These are phyloP conservation scores for Brachionus sp. DNA, from an alignment of 1,140 invertebrate species.

Conservation along the genomic window DNA sequence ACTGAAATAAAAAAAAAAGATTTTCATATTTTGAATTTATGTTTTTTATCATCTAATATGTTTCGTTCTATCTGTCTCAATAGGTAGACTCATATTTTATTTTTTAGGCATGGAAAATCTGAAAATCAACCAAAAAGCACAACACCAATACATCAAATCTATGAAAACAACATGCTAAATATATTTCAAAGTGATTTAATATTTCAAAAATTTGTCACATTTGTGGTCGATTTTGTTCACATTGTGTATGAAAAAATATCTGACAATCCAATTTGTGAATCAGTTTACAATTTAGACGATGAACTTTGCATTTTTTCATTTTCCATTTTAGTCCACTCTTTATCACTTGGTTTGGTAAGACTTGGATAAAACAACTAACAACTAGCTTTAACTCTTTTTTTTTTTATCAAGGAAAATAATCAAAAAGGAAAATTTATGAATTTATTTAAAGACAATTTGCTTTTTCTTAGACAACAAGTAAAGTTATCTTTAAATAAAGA, in stretches of 20 bases:
- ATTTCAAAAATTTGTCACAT: constrained; percentile 29
- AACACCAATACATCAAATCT: background rate
- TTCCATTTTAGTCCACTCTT: constrained; percentile 6
- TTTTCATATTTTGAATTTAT: too few species aligned
- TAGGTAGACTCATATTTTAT: too few species aligned
- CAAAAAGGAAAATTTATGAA: background rate
- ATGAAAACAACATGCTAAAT: background rate
- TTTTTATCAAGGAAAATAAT: constrained; percentile 15
- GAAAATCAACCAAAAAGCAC: background rate
- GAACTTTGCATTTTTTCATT: constrained; percentile 15
- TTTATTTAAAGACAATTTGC: constrained; percentile 6
- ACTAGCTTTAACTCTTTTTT: background rate
- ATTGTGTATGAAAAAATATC: constrained; percentile 41
- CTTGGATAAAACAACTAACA: background rate
- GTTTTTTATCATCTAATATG: too few species aligned
- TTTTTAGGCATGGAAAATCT: background rate
- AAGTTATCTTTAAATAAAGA: background rate
- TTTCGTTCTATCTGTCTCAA: too few species aligned
- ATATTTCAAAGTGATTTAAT: constrained; percentile 22
- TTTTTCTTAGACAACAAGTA: background rate
- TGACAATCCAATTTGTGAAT: background rate
- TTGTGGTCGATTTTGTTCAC: constrained; percentile 31
- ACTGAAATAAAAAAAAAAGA: too few species aligned
- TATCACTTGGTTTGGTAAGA: constrained; percentile 3
- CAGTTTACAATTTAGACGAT: background rate